Evolutionary conservation across 2,113 vertebrate species (phyloP).

Genomic region (Rana temporaria): DNA sequence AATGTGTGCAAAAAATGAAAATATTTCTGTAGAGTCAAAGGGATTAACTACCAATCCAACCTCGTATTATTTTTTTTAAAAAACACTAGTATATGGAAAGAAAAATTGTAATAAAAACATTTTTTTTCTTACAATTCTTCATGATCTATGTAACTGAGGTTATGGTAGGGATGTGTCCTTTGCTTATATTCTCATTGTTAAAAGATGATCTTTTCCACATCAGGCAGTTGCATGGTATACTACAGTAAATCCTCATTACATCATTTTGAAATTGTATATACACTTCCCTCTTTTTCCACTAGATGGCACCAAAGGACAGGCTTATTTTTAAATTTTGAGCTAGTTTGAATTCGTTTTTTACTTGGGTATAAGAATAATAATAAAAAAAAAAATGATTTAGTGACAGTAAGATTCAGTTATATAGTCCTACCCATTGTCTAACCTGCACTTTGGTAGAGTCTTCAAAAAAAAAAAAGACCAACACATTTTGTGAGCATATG

Average conservation of each 20-base stretch:
- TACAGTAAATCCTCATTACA: background rate
- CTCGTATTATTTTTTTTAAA: too few relatives aligned
- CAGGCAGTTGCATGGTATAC: too few relatives aligned
- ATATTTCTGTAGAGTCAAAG: too few relatives aligned
- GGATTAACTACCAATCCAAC: too few relatives aligned
- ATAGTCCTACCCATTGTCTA: background rate
- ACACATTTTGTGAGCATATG: conserved; percentile 19
- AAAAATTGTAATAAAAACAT: too few relatives aligned
- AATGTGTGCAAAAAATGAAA: too few relatives aligned
- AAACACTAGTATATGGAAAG: too few relatives aligned
- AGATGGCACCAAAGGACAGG: background rate
- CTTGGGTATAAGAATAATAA: background rate
- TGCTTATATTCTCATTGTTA: too few relatives aligned
- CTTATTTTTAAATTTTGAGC: background rate
- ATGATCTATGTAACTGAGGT: too few relatives aligned
- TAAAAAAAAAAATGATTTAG: background rate
- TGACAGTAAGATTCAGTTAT: background rate
- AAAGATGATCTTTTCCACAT: too few relatives aligned
- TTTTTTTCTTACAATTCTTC: too few relatives aligned
- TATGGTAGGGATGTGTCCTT: too few relatives aligned
- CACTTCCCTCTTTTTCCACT: background rate
- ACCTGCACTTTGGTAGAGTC: background rate
- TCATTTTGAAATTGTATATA: background rate
- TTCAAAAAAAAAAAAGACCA: background rate
- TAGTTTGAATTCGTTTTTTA: background rate